Evolutionary conservation across 2,888 invertebrate species (phyloP).

Genomic region (Liposcelis brunnea): DNA sequence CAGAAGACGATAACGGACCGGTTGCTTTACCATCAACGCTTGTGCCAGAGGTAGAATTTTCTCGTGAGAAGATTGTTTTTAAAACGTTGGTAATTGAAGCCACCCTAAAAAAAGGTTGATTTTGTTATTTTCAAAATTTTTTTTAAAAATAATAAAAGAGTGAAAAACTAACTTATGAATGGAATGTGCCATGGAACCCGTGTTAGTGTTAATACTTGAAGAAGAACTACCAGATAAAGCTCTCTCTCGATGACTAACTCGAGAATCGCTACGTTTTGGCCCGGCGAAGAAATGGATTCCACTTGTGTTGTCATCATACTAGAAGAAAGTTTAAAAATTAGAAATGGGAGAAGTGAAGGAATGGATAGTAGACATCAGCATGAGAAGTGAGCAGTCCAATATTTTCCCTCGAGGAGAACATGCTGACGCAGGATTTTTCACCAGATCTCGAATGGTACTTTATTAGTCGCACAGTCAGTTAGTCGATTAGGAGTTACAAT

Average conservation of each 20-base stretch:
- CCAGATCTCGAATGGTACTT: neutral
- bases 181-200: constrained; percentile 29
- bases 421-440: too few species aligned
- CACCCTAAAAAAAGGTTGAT: constrained; percentile 22
- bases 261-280: constrained; percentile 24
- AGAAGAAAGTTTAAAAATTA: constrained; percentile 9
- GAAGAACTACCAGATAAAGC: constrained; percentile 25
- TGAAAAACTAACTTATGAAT: constrained; percentile 34
- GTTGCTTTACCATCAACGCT: neutral
- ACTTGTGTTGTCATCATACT: constrained; percentile 49
- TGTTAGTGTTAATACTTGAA: constrained; percentile 23
- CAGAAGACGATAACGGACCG: too few species aligned
- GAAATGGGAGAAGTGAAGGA: constrained; percentile 1
- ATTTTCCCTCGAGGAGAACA: too few species aligned
- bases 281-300: constrained; percentile 56
- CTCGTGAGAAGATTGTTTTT: constrained; percentile 58
- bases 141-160: too few species aligned
- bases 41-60: constrained; percentile 21
- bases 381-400: neutral
- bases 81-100: constrained; percentile 63
- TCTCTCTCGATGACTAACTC: constrained; percentile 18
- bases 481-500: too few species aligned
- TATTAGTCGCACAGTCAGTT: too few species aligned
- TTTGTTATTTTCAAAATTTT: too few species aligned
- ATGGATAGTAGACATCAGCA: neutral